Percentiles rank a stretch among this genome's conserved stretches.
Evolutionary conservation across 2,888 invertebrate species (phyloP).

Genomic region (Alitta virens): DNA sequence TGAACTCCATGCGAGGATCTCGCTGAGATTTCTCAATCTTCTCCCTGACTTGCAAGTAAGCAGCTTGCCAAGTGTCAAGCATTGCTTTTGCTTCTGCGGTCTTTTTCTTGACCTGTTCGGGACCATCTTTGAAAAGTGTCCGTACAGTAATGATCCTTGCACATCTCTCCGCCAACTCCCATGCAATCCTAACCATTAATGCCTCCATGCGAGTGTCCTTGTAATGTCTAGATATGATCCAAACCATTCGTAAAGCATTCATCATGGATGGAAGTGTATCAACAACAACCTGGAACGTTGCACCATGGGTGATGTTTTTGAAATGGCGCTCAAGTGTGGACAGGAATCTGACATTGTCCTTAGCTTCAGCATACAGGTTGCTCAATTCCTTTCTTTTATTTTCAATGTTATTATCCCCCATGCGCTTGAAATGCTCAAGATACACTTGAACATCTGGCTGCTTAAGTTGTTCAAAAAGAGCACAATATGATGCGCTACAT

Average conservation of each 20-base stretch:
- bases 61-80: slow-evolving; percentile 70
- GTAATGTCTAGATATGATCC: slow-evolving; percentile 86
- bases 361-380: slow-evolving; percentile 70
- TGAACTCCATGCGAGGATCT: slow-evolving; percentile 87
- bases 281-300: slow-evolving; percentile 70
- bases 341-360: slow-evolving; percentile 75
- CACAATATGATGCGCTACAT: slow-evolving; percentile 73
- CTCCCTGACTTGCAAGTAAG: slow-evolving; percentile 62
- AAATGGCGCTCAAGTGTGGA: slow-evolving; percentile 74
- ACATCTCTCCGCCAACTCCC: slow-evolving; percentile 77
- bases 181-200: slow-evolving; percentile 77
- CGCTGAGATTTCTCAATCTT: slow-evolving; percentile 83
- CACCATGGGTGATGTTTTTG: slow-evolving; percentile 70
- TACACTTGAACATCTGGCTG: slow-evolving; percentile 69
- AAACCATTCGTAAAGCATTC: slow-evolving; percentile 83
- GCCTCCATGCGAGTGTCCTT: slow-evolving; percentile 83
- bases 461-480: slow-evolving; percentile 76
- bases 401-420: slow-evolving; percentile 62
- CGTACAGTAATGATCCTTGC: slow-evolving; percentile 70
- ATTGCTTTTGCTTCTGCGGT: slow-evolving; percentile 67
- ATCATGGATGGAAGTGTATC: slow-evolving; percentile 76
- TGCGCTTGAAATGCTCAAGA: slow-evolving; percentile 62
- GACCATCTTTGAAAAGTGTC: slow-evolving; percentile 68
- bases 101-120: slow-evolving; percentile 58
- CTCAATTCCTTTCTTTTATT: slow-evolving; percentile 66